phyloP scores from a whole-genome alignment of 2,888 invertebrate species.

The Pilophorus perplexus region DNA sequence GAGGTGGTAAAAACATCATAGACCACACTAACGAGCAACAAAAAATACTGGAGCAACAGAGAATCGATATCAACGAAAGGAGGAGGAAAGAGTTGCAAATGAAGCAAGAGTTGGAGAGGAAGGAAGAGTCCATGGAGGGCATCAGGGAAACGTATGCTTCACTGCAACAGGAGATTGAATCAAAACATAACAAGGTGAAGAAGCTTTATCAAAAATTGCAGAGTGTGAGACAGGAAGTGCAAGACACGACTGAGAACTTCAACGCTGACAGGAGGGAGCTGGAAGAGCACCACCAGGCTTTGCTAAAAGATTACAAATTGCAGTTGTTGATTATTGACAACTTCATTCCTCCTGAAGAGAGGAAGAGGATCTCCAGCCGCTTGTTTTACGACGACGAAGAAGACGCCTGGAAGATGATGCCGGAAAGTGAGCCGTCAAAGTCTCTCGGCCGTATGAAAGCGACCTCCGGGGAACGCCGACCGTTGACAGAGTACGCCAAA shows the following conservation, averaged over 20 bases:
- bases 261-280: slow-evolving; percentile 87
- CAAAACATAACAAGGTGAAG: slow-evolving; percentile 85
- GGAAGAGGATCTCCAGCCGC: slow-evolving; percentile 68
- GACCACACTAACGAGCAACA: slow-evolving; percentile 95
- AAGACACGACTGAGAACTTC: slow-evolving; percentile 82
- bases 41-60: slow-evolving; percentile 77
- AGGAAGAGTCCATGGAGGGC: slow-evolving; percentile 89
- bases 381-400: slow-evolving; percentile 79
- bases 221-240: slow-evolving; percentile 64
- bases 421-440: slow-evolving; percentile 48
- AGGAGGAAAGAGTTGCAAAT: slow-evolving; percentile 80
- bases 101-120: slow-evolving; percentile 87
- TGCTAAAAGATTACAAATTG: slow-evolving; percentile 85
- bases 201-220: slow-evolving; percentile 83
- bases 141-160: slow-evolving; percentile 87
- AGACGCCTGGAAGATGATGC: slow-evolving; percentile 66
- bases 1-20: slow-evolving; percentile 90
- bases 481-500: slow-evolving; percentile 52
- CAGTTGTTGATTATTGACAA: slow-evolving; percentile 85
- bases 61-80: slow-evolving; percentile 85
- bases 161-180: slow-evolving; percentile 94
- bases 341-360: slow-evolving; percentile 82
- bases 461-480: slow-evolving; percentile 58
- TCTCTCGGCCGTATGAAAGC: slow-evolving; percentile 44
- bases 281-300: slow-evolving; percentile 86